Evolutionary conservation across 2,113 vertebrate species (phyloP).

Genomic region (Typhlomys cinereus): DNA sequence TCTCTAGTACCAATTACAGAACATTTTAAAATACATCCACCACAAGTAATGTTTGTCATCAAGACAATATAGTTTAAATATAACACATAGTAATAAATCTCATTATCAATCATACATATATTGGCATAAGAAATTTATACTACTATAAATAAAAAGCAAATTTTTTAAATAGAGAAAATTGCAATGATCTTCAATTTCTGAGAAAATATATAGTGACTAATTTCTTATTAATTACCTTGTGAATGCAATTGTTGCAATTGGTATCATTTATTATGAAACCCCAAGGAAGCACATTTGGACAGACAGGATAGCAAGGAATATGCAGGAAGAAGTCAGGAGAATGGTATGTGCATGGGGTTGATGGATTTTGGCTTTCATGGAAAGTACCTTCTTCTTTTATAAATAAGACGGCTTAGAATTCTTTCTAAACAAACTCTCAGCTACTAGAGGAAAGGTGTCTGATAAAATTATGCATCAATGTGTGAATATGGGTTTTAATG

Average conservation of each 20-base stretch:
- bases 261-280: background rate
- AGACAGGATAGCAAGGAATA: background rate
- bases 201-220: background rate
- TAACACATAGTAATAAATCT: background rate
- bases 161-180: background rate
- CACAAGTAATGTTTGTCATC: background rate
- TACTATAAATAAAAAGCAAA: background rate
- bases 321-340: background rate
- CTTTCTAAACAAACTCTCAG: background rate
- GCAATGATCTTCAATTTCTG: background rate
- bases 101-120: background rate
- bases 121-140: background rate
- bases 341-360: accelerated
- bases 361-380: background rate
- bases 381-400: background rate
- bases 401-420: background rate
- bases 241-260: background rate
- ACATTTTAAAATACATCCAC: background rate
- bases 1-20: background rate
- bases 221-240: background rate
- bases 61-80: background rate
- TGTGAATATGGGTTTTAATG: background rate
- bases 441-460: background rate
- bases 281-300: background rate
- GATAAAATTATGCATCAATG: background rate